Evolutionary conservation across 1,140 invertebrate species (phyloP), one percentile per base, ranked within the genome.

Genomic region (Apolygus lucorum): DNA sequence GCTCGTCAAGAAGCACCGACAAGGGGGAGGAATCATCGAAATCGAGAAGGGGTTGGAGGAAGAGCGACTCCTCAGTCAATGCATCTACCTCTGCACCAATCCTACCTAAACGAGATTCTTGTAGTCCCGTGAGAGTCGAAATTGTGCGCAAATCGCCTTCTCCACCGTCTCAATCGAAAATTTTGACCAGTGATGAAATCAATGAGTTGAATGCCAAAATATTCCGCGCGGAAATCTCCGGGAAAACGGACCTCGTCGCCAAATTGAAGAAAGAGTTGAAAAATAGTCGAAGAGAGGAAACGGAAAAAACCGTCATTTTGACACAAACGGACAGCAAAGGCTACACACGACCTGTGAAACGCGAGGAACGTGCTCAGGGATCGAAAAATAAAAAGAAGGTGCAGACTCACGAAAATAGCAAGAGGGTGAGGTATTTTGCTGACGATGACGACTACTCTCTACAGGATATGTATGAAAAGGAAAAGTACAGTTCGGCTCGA

Each of bases 361-460:
- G 52, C 22, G 17, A 49, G 66, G 72, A 77, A 68, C 52, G 76
- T 76, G 72, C 69, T 69, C 14, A 71, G 72, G 70, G 79, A 78
- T 34, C 79, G 78, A 81, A 82, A 65, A 84, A 86, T 74, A 17
- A 8, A 11, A 71, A 74, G 78, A 84, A 80, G 80, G 81, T 86
- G 34, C 84, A 87, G 70, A 96, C 92, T 11, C 90, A 96, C 76
- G 79, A 81, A 69, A 81, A 80, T 70, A 88, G 89, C 1, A 81
- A 93, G 76, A 83, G 93, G 74, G 81, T 87, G 17, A 84, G 88
- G 68, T 95, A 96, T 80, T 96, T 94, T 82, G 85, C 88, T 49
- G 92, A 96, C 81, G 93, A 96, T 83, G 92, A 96, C 76, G 89
- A 89, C 78, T 89, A 91, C 80, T 87, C 90, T 52, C 84, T 97